phyloP scores from a whole-genome alignment of 2,113 vertebrate genomes.

The Brevimyrus niger region DNA sequence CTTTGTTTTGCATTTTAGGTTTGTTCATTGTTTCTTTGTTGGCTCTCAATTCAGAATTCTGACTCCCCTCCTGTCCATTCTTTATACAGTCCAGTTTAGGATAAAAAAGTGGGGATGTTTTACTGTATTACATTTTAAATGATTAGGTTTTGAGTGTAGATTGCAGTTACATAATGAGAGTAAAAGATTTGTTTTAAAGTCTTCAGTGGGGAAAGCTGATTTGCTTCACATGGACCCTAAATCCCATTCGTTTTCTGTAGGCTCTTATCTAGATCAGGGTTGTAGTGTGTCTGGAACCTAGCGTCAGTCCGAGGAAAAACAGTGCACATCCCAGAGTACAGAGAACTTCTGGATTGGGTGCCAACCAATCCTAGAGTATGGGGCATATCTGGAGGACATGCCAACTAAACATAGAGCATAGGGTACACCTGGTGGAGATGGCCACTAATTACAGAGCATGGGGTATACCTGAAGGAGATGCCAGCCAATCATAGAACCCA shows the following conservation, averaged over 20 bases:
- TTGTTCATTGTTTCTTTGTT: neutral
- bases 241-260: neutral
- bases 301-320: neutral
- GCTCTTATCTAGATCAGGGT: neutral
- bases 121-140: neutral
- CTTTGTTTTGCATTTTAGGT: neutral
- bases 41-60: neutral
- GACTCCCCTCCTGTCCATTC: no score
- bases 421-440: neutral
- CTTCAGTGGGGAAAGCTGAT: neutral
- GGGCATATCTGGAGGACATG: neutral
- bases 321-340: no score
- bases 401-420: neutral
- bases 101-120: neutral
- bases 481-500: neutral
- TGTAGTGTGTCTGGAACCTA: neutral
- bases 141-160: neutral
- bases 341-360: no score
- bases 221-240: neutral
- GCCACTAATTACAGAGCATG: neutral
- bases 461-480: neutral
- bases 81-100: no score
- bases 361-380: no score
- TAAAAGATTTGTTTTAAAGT: neutral
- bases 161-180: neutral